phyloP scores from a whole-genome alignment of 2,888 invertebrate genomes.

The Tenthredo notha region DNA sequence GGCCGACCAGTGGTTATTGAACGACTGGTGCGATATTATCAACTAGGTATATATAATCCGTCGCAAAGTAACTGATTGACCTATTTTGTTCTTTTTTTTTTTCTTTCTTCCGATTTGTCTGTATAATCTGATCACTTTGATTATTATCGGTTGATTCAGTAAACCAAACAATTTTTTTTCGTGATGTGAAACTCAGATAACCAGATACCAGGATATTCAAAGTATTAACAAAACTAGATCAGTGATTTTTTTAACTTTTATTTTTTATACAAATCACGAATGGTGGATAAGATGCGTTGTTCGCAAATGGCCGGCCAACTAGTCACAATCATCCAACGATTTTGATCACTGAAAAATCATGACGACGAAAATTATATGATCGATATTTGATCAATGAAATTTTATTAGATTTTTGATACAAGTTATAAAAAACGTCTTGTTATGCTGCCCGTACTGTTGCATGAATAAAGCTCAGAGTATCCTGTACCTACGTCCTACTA shows the following conservation, averaged over 20 bases:
- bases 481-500: background rate
- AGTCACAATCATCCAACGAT: background rate
- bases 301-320: background rate
- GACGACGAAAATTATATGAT: background rate
- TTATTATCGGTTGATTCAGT: background rate
- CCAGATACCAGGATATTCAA: background rate
- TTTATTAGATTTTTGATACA: too few species aligned
- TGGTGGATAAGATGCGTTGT: too few species aligned
- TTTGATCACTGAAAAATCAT: background rate
- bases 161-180: background rate
- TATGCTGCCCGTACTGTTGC: background rate
- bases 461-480: background rate
- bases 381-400: background rate
- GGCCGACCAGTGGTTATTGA: constrained; percentile 24
- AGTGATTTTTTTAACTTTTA: background rate
- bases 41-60: background rate
- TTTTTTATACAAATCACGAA: background rate
- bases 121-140: background rate
- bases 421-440: background rate
- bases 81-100: constrained; percentile 2
- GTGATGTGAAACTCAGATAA: background rate
- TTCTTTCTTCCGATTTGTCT: background rate
- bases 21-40: background rate
- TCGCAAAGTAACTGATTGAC: background rate
- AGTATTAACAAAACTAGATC: background rate